Evolutionary conservation across 2,888 invertebrate species (phyloP).

Genomic region (Andrena fulva): DNA sequence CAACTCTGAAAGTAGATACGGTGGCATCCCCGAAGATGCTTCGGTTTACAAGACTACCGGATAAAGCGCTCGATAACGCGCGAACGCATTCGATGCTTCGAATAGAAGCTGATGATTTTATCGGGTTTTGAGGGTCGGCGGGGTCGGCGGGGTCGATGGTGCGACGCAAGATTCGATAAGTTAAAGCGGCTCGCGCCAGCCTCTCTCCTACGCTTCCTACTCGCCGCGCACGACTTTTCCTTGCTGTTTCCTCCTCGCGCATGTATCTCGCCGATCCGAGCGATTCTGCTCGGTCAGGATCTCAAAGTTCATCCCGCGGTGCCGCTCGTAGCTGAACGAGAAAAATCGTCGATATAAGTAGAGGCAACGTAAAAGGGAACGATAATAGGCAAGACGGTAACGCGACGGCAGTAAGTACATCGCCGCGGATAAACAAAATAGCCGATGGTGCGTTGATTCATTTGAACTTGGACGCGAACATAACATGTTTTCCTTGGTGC

Average conservation of each 20-base stretch:
- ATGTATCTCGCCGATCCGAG: not conserved
- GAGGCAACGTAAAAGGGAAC: constrained; percentile 17
- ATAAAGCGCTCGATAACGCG: constrained; percentile 61
- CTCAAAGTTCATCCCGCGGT: constrained; percentile 25
- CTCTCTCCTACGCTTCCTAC: constrained; percentile 3
- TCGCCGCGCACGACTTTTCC: constrained; percentile 26
- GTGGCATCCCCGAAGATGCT: constrained; percentile 31
- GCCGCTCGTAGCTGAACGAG: not conserved
- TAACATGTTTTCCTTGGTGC: constrained; percentile 66
- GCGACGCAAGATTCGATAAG: constrained; percentile 67
- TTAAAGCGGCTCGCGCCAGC: constrained; percentile 46
- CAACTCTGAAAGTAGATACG: constrained; percentile 5
- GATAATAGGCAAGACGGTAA: constrained; percentile 28
- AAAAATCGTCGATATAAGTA: constrained; percentile 1
- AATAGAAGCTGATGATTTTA: constrained; percentile 58
- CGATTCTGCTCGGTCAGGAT: constrained; percentile 6
- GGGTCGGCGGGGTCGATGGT: constrained; percentile 73
- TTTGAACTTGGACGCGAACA: constrained; percentile 40
- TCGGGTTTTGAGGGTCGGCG: constrained; percentile 69
- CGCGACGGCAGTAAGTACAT: not conserved
- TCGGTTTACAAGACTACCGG: constrained; percentile 31
- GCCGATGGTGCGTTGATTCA: constrained; percentile 45
- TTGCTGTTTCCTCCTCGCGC: not conserved
- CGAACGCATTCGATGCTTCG: constrained; percentile 46
- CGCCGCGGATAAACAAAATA: constrained; percentile 36